Percentiles rank a stretch among this genome's conserved stretches.
These are phyloP conservation scores for Brachionus plicatilis DNA, from an alignment of 1,140 invertebrate genomes.

Conservation along the genomic window DNA sequence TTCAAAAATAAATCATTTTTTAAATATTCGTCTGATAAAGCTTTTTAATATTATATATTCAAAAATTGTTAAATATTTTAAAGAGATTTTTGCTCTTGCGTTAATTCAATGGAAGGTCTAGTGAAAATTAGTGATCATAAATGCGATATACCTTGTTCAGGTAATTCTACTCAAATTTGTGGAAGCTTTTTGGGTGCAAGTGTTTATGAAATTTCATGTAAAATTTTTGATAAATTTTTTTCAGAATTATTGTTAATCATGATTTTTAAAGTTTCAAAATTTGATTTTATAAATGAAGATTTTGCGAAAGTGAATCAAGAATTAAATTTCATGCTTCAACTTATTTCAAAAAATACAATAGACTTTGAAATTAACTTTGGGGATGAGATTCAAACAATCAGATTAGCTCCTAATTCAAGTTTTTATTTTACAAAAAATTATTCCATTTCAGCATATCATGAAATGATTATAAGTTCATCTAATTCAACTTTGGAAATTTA, in stretches of 20 bases:
- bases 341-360: not conserved
- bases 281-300: not conserved
- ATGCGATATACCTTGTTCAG: not conserved
- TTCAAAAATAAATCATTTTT: too few species aligned
- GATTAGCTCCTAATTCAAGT: not conserved
- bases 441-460: not conserved
- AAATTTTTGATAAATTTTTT: not conserved
- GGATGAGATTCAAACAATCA: not conserved
- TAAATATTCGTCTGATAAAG: too few species aligned
- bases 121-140: not conserved
- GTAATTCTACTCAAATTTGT: not conserved
- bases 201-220: not conserved
- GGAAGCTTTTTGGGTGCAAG: not conserved
- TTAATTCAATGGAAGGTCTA: not conserved
- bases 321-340: not conserved
- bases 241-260: not conserved
- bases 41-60: too few species aligned
- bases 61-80: not conserved
- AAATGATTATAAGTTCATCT: not conserved
- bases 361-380: not conserved
- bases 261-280: not conserved
- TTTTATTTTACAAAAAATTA: not conserved
- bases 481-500: not conserved
- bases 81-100: not conserved
- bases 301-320: not conserved